These are phyloP conservation scores for Caranx ignobilis DNA, from an alignment of 2,113 vertebrate genomes.

Conservation along the genomic window DNA sequence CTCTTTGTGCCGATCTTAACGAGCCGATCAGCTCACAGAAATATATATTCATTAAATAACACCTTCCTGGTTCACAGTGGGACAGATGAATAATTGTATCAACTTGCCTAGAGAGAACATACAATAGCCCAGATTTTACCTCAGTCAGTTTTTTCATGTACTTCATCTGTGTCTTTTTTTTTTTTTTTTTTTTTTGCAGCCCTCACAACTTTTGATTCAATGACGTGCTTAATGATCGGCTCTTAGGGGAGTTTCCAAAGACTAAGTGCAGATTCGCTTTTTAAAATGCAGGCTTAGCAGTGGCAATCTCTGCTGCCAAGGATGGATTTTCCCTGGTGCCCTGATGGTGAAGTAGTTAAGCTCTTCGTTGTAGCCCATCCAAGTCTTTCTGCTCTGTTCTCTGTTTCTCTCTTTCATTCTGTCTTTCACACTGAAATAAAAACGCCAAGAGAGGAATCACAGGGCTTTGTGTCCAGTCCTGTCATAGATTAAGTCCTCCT, in stretches of 20 bases:
- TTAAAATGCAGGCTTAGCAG: constrained; percentile 94
- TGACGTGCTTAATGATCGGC: constrained; percentile 91
- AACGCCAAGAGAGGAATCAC: constrained; percentile 31
- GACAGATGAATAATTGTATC: constrained; percentile 80
- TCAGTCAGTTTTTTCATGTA: constrained; percentile 75
- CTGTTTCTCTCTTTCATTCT: constrained; percentile 33
- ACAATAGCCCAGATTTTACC: constrained; percentile 84
- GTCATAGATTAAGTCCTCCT: constrained; percentile 15
- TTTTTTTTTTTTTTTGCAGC: constrained; percentile 53
- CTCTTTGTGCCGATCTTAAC: background rate
- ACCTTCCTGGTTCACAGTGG: constrained; percentile 83
- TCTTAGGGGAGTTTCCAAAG: constrained; percentile 92
- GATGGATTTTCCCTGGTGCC: constrained; percentile 92
- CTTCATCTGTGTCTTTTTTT: constrained; percentile 52
- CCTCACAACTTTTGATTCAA: constrained; percentile 93
- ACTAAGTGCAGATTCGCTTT: constrained; percentile 92
- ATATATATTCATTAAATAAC: background rate
- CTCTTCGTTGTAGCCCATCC: constrained; percentile 86
- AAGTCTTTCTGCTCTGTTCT: constrained; percentile 69
- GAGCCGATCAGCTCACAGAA: background rate
- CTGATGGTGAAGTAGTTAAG: constrained; percentile 92
- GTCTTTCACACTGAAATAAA: constrained; percentile 40
- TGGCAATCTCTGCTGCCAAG: constrained; percentile 90
- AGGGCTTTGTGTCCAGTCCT: constrained; percentile 17
- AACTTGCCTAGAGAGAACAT: constrained; percentile 86